A percentile compares a stretch with the other conserved stretches of the same genome.
These are phyloP conservation scores for Molothrus aeneus DNA, from an alignment of 2,797 vertebrate species.

Conservation along the genomic window DNA sequence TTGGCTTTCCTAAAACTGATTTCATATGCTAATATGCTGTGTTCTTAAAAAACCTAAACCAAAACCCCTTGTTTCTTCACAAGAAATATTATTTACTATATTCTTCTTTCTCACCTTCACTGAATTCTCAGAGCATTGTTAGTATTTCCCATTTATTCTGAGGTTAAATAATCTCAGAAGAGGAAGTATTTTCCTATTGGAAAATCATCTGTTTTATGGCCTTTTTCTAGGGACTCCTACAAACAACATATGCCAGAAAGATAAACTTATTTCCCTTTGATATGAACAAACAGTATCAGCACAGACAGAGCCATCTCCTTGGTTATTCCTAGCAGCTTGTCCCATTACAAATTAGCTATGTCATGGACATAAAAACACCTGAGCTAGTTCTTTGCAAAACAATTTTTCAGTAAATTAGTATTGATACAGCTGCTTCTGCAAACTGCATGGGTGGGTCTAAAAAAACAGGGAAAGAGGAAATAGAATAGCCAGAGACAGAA, in stretches of 20 bases:
- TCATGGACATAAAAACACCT: background rate
- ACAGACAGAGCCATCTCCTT: background rate
- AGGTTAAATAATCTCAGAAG: background rate
- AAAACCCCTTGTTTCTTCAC: background rate
- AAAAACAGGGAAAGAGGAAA: background rate
- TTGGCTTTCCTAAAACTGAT: background rate
- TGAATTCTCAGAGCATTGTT: background rate
- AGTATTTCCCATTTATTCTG: background rate
- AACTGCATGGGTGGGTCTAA: background rate
- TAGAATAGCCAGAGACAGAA: background rate
- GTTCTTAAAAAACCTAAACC: background rate
- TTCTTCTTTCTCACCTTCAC: background rate
- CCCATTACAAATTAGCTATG: background rate
- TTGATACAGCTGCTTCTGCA: background rate
- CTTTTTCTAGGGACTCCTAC: background rate
- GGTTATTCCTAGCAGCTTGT: background rate
- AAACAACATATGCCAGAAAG: background rate
- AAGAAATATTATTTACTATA: background rate
- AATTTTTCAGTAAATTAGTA: background rate
- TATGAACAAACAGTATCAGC: background rate
- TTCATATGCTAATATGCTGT: background rate
- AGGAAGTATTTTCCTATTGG: background rate
- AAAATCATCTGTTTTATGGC: slow-evolving; percentile 6
- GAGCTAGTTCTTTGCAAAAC: background rate
- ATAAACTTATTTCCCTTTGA: background rate